Percentiles rank a stretch among this genome's conserved stretches.
phyloP scores from a whole-genome alignment of 2,888 invertebrate genomes.

The Embidobia sp. region DNA sequence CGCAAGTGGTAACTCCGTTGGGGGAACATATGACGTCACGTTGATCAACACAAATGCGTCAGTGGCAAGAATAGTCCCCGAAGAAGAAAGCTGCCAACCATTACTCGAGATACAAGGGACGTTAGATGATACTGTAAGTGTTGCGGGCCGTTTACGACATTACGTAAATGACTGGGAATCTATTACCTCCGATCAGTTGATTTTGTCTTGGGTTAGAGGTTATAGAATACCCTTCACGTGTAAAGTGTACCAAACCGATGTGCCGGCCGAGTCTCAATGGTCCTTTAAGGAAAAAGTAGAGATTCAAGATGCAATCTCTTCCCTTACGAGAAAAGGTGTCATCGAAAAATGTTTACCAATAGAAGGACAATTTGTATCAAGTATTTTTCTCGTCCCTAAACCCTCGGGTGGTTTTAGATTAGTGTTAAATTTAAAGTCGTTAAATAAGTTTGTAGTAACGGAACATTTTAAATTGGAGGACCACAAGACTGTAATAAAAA shows the following conservation, averaged over 20 bases:
- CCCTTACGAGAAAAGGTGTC: constrained; percentile 21
- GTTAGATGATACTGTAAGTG: no score
- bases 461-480: constrained; percentile 58
- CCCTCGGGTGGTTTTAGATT: constrained; percentile 26
- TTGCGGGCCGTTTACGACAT: not conserved
- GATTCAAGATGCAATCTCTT: not conserved
- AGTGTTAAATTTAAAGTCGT: constrained; percentile 42
- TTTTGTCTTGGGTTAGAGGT: constrained; percentile 13
- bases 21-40: not conserved
- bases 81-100: no score
- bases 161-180: not conserved
- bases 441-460: constrained; percentile 43
- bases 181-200: not conserved
- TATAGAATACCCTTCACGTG: not conserved
- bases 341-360: not conserved
- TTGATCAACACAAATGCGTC: not conserved
- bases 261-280: not conserved
- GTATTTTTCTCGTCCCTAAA: constrained; percentile 15
- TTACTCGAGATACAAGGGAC: no score
- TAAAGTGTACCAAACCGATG: not conserved
- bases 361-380: constrained; percentile 33
- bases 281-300: not conserved
- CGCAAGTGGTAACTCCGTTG: not conserved
- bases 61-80: no score
- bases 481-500: constrained; percentile 19